Evolutionary conservation across 2,888 invertebrate species (phyloP).

Genomic region (Ochropleura leucogaster): DNA sequence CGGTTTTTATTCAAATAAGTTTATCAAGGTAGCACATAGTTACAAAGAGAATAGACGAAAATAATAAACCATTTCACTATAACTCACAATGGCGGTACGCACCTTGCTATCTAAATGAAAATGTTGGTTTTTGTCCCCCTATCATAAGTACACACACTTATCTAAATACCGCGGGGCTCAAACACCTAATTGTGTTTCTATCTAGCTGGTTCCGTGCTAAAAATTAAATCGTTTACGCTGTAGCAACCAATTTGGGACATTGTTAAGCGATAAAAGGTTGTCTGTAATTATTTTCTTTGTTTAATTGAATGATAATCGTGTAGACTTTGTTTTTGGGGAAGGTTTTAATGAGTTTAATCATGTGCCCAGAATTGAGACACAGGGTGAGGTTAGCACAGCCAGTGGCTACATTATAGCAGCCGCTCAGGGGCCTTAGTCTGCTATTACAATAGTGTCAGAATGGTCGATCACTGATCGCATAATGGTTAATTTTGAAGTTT

Average conservation of each 20-base stretch:
- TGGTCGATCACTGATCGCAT: too few species aligned
- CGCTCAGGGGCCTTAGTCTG: too few species aligned
- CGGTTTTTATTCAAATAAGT: too few species aligned
- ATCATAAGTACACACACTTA: constrained; percentile 59
- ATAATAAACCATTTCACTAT: constrained; percentile 1
- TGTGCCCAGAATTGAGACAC: too few species aligned
- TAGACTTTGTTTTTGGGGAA: background rate
- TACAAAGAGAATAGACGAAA: background rate
- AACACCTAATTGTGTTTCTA: constrained; percentile 38
- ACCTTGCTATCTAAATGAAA: constrained; percentile 62
- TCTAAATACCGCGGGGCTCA: constrained; percentile 38
- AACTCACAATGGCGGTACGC: constrained; percentile 20
- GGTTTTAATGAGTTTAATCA: background rate
- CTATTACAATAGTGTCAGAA: too few species aligned
- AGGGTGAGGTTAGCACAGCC: too few species aligned
- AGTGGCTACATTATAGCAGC: too few species aligned
- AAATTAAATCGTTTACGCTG: constrained; percentile 41
- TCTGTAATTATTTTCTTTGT: constrained; percentile 12
- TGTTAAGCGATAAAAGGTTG: constrained; percentile 19
- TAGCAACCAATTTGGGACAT: constrained; percentile 20
- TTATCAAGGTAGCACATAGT: background rate
- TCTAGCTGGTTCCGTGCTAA: constrained; percentile 28
- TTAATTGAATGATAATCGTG: constrained; percentile 7
- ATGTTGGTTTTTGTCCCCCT: constrained; percentile 61
- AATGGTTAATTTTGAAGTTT: too few species aligned